Base-by-base conservation (phyloP, 2,888 invertebrate species). In the Tiliacea citrago region DNA sequence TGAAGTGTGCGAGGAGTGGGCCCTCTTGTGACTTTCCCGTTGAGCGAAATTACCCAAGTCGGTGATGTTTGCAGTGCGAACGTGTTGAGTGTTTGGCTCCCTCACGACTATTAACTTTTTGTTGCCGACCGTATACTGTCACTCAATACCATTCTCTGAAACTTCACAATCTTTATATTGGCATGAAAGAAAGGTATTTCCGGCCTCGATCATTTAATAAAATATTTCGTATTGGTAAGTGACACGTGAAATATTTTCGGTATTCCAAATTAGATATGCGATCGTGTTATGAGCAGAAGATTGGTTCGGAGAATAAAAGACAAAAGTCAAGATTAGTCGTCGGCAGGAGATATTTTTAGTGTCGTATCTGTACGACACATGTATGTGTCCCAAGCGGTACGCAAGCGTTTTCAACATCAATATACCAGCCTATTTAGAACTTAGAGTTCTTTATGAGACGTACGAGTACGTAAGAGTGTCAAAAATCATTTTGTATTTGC, bases 41-140 rank as follows among this genome's bases (percentile, higher is more conserved):
- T 91, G 89, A 88, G 85, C 86, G 88, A 90, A 91, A 90, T 92
- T 90, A 89, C 89, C 89, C 86, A 88, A 85, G 88, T 88, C 88
- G 80, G 85, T 84, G 84, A 87, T 93, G 91, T 94, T 94, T 93
- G 91, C 91, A 86, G 88, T 88, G 90, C 87, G 88, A 87, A 90
- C 92, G 90, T 90, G 91, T 91, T 81, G 89, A 94, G 93, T 92
- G 91, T 91, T 92, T 89, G 89, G 79, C 85, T 89, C 87, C 88
- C 85, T 87, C 88, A 89, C 88, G 88, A 90, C 90, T 90, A 90
- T 92, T 91, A 91, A 90, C 90, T 91, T 93, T 93, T 91, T 80
- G 68, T 75, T 75, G 68, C 83, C 82, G 77, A 88, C 89, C 84
- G 86, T 89, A 87, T 87, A 81, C 75, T 62, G 76, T 74, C 77